Evolutionary conservation across 2,797 vertebrate genomes (phyloP), one percentile per base, ranked within the genome.

Genomic region (Botia almorhae): DNA sequence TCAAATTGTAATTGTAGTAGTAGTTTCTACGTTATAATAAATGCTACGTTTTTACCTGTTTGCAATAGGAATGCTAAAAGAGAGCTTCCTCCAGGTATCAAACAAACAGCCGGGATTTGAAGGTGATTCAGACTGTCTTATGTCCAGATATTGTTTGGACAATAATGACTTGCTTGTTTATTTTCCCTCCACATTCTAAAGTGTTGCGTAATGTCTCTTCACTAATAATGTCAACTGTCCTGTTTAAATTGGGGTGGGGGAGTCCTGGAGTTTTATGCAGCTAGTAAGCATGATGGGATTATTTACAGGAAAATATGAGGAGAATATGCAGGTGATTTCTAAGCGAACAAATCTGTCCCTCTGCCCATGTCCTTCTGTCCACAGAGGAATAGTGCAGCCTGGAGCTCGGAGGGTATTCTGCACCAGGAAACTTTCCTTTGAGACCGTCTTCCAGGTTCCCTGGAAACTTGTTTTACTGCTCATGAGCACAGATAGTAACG

Each of bases 401-500:
- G 65, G 51, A 58, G 67, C 43, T 78, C 10, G 17, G 56, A 5
- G 46, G 58, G 21, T 63, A 46, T 71, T 79, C 46, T 36, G 19
- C 68, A 71, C 14, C 46, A 71, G 46, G 39, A 71, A 79, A 71
- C 33, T 46, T n/a, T 70, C 48, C 14, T 63, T 63, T 43, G 58
- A 72, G 55, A 78, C 43, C 48, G 14, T 13, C n/a, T 71, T 14
- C 56, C 12, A n/a, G 58, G 17, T 26, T 69, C 7, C 55, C 67
- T 21, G 21, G 19, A 63, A 63, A 71, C 76, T 43, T 36, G 39
- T 78, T 70, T 68, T 58, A 2, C 68, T 71, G 56, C n/a, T 61
- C n/a, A 26, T 51, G 33, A 55, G 19, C 53, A 69, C 13, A 61
- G 61, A 61, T 78, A 70, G 76, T 78, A 61, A 53, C n/a, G 61